Evolutionary conservation across 2,797 vertebrate species (phyloP).

Genomic region (Gouania willdenowi): DNA sequence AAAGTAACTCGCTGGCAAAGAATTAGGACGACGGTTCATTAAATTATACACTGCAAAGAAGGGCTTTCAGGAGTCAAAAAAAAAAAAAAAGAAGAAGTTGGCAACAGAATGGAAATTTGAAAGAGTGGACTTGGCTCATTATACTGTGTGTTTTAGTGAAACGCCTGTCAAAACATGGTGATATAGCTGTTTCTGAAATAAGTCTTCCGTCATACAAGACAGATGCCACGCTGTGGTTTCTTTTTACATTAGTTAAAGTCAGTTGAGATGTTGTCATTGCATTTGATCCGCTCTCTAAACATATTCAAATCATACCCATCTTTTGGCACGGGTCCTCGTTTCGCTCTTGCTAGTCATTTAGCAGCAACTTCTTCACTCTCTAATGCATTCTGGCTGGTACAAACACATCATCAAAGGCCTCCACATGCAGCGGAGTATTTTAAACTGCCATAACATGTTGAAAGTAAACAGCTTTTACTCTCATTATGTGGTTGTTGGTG

Average conservation of each 20-base stretch:
- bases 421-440: slow-evolving; percentile 9
- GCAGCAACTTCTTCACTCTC: slow-evolving; percentile 3
- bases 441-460: slow-evolving; percentile 14
- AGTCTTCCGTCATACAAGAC: slow-evolving; percentile 6
- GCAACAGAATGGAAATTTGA: slow-evolving; percentile 22
- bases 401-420: slow-evolving; percentile 18
- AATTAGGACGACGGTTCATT: slow-evolving; percentile 32
- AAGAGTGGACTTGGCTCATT: slow-evolving; percentile 16
- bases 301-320: slow-evolving; percentile 15
- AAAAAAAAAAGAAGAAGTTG: slow-evolving; percentile 30
- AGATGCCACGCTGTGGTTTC: slow-evolving; percentile 16
- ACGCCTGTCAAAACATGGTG: slow-evolving; percentile 24
- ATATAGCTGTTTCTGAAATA: slow-evolving; percentile 18
- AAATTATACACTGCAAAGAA: slow-evolving; percentile 44
- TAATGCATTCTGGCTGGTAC: slow-evolving; percentile 14
- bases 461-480: slow-evolving; percentile 37
- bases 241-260: slow-evolving; percentile 16
- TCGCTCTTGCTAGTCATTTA: slow-evolving; percentile 11
- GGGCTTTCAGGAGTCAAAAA: slow-evolving; percentile 19
- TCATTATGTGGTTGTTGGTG: slow-evolving; percentile 32
- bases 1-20: slow-evolving; percentile 45
- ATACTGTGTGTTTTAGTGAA: slow-evolving; percentile 1
- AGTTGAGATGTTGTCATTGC: slow-evolving; percentile 11
- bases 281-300: slow-evolving; percentile 16
- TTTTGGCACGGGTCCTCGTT: slow-evolving; percentile 8